Percentiles rank a stretch among this genome's conserved stretches.
These are phyloP conservation scores for Rhynchotus rufescens DNA, from an alignment of 2,797 vertebrate species.

Conservation along the genomic window DNA sequence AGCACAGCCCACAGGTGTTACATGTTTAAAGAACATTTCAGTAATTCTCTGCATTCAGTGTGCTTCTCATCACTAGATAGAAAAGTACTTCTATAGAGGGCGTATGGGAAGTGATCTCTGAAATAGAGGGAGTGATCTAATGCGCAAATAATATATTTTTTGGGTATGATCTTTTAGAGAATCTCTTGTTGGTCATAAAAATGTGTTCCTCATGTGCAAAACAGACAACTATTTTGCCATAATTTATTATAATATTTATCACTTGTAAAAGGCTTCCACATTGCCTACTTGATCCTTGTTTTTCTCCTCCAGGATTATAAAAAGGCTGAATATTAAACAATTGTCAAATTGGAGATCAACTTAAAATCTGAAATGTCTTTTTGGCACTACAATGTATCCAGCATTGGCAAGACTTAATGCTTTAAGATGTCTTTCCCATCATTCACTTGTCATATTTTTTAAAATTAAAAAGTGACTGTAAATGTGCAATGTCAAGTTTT, in stretches of 20 bases:
- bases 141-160: neutral
- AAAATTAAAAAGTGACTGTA: neutral
- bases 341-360: neutral
- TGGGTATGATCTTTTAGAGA: neutral
- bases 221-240: neutral
- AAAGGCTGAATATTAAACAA: neutral
- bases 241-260: neutral
- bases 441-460: neutral
- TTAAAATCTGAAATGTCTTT: neutral
- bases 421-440: neutral
- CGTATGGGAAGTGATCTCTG: neutral
- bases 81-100: neutral
- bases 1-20: neutral
- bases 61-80: neutral
- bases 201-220: neutral
- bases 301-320: neutral
- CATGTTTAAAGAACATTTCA: neutral
- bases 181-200: neutral
- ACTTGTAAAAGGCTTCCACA: neutral
- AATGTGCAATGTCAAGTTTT: neutral
- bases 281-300: neutral
- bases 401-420: neutral
- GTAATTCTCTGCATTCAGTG: neutral
- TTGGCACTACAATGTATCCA: neutral
- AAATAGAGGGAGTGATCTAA: neutral